Conservation (phyloP, 2,797 vertebrate genomes). For the Rhinogobio ventralis region DNA sequence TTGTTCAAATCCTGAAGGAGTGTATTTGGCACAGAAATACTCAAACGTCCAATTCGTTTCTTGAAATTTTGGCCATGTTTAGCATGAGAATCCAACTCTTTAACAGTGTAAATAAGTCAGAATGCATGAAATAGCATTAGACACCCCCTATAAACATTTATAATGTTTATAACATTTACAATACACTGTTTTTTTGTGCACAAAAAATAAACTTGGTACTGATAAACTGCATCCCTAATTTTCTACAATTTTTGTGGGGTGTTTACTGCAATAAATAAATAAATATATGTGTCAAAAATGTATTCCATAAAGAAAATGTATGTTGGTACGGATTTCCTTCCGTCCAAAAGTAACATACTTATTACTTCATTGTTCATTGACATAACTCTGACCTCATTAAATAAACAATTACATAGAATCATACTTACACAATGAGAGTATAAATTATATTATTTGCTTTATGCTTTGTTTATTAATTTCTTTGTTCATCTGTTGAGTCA, state of each 20-base stretch:
- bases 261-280: neutral
- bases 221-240: neutral
- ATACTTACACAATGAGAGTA: neutral
- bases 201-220: neutral
- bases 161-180: neutral
- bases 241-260: neutral
- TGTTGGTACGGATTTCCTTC: neutral
- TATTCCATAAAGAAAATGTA: neutral
- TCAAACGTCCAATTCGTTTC: too few relatives aligned
- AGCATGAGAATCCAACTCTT: too few relatives aligned
- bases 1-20: too few relatives aligned
- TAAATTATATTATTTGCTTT: conserved; percentile 40
- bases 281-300: neutral
- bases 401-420: conserved; percentile 8
- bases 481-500: conserved; percentile 38
- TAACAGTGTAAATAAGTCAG: too few relatives aligned
- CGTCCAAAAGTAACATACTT: too few relatives aligned
- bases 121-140: too few relatives aligned
- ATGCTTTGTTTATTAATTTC: conserved; percentile 35
- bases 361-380: neutral
- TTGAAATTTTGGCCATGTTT: too few relatives aligned
- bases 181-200: neutral
- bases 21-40: too few relatives aligned
- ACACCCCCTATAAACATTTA: neutral
- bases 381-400: neutral